phyloP scores from a whole-genome alignment of 2,797 vertebrate species.

The Betta splendens region DNA sequence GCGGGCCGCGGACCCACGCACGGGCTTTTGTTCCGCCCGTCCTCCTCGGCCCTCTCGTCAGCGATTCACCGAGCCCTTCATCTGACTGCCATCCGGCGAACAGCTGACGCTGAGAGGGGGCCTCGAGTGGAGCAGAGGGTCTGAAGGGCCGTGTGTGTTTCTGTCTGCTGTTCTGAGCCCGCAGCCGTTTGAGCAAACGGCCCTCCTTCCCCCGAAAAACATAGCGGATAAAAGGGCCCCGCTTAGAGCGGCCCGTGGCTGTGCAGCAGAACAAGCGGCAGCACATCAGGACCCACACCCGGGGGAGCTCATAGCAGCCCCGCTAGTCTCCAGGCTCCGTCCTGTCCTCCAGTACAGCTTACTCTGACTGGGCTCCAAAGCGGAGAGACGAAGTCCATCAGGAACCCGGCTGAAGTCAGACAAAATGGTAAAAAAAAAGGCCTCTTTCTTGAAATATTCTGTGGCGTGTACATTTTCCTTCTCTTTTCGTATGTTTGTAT shows the following conservation, averaged over 20 bases:
- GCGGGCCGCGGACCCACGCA: slow-evolving; percentile 75
- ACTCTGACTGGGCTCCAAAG: slow-evolving; percentile 62
- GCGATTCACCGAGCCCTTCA: slow-evolving; percentile 85
- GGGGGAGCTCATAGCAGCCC: slow-evolving; percentile 66
- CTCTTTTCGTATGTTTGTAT: slow-evolving; percentile 54
- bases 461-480: slow-evolving; percentile 61
- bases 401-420: slow-evolving; percentile 68
- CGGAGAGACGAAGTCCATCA: slow-evolving; percentile 67
- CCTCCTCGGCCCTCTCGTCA: slow-evolving; percentile 70
- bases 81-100: slow-evolving; percentile 87
- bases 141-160: slow-evolving; percentile 86
- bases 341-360: slow-evolving; percentile 66
- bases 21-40: slow-evolving; percentile 78
- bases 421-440: slow-evolving; percentile 73
- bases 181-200: slow-evolving; percentile 83
- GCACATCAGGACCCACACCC: slow-evolving; percentile 71
- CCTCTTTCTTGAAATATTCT: slow-evolving; percentile 67
- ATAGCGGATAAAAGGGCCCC: slow-evolving; percentile 85
- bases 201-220: slow-evolving; percentile 75
- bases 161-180: slow-evolving; percentile 85
- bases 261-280: slow-evolving; percentile 62
- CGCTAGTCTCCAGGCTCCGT: slow-evolving; percentile 64
- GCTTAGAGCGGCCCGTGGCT: slow-evolving; percentile 69
- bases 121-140: slow-evolving; percentile 77
- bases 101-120: slow-evolving; percentile 86